Conservation (phyloP, 2,888 invertebrate genomes). For the Mimas tiliae region DNA sequence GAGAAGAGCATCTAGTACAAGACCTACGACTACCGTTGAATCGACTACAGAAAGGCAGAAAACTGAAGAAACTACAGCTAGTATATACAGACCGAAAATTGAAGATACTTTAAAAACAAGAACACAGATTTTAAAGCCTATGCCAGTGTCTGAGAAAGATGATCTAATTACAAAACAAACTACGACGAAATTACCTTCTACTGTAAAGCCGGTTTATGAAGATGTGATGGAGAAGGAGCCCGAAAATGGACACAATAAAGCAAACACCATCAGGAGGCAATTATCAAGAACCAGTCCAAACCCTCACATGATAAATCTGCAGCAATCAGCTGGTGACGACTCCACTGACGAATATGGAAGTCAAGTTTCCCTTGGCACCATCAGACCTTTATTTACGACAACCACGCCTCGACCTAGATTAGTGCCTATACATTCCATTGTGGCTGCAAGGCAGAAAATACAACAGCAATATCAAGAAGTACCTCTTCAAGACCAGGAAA, state of each 20-base stretch:
- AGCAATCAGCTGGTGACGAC: constrained; percentile 87
- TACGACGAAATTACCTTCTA: constrained; percentile 67
- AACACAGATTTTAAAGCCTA: constrained; percentile 69
- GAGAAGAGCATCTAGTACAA: constrained; percentile 71
- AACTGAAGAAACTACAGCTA: constrained; percentile 65
- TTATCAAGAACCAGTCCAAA: constrained; percentile 83
- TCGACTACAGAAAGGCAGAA: constrained; percentile 60
- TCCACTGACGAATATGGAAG: constrained; percentile 88
- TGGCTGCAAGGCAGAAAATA: constrained; percentile 78
- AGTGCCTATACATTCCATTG: constrained; percentile 78
- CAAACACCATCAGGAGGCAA: constrained; percentile 87
- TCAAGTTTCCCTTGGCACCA: constrained; percentile 86
- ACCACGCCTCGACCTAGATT: constrained; percentile 84
- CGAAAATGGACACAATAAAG: constrained; percentile 63
- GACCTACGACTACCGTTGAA: constrained; percentile 58
- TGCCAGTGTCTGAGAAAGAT: constrained; percentile 60
- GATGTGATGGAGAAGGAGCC: constrained; percentile 73
- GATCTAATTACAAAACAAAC: constrained; percentile 73
- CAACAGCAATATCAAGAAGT: constrained; percentile 75
- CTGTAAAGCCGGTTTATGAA: constrained; percentile 84
- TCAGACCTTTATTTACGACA: constrained; percentile 88
- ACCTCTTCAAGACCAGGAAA: constrained; percentile 69
- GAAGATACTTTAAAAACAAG: constrained; percentile 62
- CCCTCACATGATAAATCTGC: constrained; percentile 83
- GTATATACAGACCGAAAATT: constrained; percentile 65